Conservation (phyloP, 1,140 invertebrate genomes). For the Ptiloglossa arizonensis region DNA sequence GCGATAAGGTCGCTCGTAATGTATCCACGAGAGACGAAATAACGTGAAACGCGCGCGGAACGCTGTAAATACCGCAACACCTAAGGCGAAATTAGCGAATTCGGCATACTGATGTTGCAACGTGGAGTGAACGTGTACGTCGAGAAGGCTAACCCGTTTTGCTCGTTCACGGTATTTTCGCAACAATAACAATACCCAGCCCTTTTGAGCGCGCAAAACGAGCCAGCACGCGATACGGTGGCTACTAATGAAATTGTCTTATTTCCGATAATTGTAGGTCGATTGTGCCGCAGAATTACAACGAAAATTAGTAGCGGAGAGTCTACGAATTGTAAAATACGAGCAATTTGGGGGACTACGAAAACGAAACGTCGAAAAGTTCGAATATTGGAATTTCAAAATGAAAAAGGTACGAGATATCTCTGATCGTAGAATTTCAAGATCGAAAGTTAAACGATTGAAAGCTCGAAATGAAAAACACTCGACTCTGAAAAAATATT, state of each 20-base stretch:
- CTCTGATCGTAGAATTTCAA: too few species aligned
- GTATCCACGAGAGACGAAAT: constrained; percentile 32
- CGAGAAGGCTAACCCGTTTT: neutral
- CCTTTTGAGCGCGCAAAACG: neutral
- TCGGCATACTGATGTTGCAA: constrained; percentile 3
- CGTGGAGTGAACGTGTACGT: neutral
- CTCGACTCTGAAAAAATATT: too few species aligned
- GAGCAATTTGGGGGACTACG: too few species aligned
- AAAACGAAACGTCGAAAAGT: too few species aligned
- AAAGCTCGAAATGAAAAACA: too few species aligned
- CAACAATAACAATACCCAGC: neutral
- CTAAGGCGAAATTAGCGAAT: constrained; percentile 28
- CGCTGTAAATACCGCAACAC: constrained; percentile 46
- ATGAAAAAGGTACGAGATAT: too few species aligned
- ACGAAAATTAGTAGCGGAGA: too few species aligned
- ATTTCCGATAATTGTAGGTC: neutral
- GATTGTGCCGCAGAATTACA: neutral
- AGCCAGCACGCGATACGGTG: neutral
- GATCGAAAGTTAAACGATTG: too few species aligned
- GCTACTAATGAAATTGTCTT: neutral
- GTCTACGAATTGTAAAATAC: too few species aligned
- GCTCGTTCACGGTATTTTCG: constrained; percentile 8
- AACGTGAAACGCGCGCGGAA: constrained; percentile 22
- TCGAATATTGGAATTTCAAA: too few species aligned
- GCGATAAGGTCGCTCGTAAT: constrained; percentile 37